A percentile compares a stretch with the other conserved stretches of the same genome.
Evolutionary conservation across 2,888 invertebrate genomes (phyloP).

Genomic region (Tenthredo mesomela): DNA sequence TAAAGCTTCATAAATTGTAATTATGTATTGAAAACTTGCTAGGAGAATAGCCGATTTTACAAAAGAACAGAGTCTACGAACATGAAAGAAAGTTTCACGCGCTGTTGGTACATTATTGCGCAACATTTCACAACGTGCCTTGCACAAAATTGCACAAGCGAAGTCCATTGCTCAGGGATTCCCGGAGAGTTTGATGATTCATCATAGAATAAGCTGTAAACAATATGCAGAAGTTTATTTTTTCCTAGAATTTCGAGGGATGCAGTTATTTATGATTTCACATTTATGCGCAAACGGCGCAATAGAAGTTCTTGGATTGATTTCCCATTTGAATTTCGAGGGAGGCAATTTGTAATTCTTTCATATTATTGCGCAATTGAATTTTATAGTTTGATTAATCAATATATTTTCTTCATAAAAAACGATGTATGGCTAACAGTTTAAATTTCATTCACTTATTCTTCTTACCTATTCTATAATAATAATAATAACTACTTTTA

Average conservation of each 20-base stretch:
- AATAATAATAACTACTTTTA: background rate
- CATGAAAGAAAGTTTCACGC: slow-evolving; percentile 6
- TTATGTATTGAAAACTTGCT: background rate
- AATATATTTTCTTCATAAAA: background rate
- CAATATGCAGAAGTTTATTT: background rate
- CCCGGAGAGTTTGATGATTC: background rate
- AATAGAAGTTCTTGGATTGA: background rate
- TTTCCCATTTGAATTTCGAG: background rate
- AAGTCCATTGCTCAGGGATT: background rate
- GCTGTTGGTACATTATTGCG: background rate
- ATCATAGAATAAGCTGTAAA: background rate
- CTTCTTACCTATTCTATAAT: background rate
- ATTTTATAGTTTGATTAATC: background rate
- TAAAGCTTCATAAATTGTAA: background rate
- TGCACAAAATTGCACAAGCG: background rate
- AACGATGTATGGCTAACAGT: too few relatives aligned
- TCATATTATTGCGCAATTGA: background rate
- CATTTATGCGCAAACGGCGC: background rate
- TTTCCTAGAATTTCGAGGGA: background rate
- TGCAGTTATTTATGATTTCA: background rate
- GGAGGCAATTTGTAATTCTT: background rate
- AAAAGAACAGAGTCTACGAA: background rate
- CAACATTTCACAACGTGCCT: background rate
- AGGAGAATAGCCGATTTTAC: background rate
- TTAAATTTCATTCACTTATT: background rate